These are phyloP conservation scores for Rhabdomys pumilio DNA, from an alignment of 2,797 vertebrate genomes.

Conservation along the genomic window DNA sequence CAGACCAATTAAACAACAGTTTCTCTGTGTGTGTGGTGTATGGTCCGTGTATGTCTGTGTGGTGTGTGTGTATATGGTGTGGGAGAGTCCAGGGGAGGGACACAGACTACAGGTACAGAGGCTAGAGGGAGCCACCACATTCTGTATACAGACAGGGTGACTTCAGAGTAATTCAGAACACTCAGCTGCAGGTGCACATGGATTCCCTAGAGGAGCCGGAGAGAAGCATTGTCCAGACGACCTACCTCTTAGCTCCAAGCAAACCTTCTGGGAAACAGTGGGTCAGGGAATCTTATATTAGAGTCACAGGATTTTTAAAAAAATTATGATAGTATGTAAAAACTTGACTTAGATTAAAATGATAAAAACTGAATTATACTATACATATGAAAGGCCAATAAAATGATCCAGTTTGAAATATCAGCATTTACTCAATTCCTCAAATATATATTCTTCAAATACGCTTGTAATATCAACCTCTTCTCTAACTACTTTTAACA, in stretches of 20 bases:
- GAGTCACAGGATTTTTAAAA: background rate
- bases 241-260: rapidly evolving
- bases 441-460: background rate
- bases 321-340: background rate
- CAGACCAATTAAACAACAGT: background rate
- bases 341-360: background rate
- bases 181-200: rapidly evolving
- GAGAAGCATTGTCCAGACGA: background rate
- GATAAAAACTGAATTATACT: slow-evolving; percentile 1
- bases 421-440: background rate
- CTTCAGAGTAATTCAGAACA: background rate
- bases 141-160: rapidly evolving
- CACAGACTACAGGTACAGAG: background rate
- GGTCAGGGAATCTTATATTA: background rate
- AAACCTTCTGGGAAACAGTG: background rate
- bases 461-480: slow-evolving; percentile 7
- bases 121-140: background rate
- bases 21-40: background rate
- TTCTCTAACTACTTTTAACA: slow-evolving; percentile 17
- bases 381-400: background rate
- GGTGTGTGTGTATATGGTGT: background rate
- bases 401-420: background rate
- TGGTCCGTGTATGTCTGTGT: background rate
- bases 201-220: background rate
- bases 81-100: background rate